Conservation (phyloP, 2,113 vertebrate genomes). For the Arenaria interpres region DNA sequence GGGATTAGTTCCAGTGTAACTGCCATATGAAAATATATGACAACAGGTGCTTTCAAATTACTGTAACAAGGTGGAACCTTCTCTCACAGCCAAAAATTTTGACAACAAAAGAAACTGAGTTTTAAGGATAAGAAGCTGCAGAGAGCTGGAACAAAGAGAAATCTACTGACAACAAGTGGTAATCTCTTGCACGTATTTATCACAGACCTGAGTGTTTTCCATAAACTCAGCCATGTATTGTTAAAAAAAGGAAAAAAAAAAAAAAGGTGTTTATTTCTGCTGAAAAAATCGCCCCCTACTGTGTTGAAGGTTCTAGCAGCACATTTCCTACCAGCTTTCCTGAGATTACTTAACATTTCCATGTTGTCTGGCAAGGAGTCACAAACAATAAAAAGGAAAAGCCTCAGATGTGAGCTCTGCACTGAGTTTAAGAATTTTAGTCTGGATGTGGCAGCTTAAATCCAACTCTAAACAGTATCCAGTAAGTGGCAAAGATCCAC, state of each 20-base stretch:
- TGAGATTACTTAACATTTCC: not conserved
- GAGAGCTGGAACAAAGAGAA: slow-evolving; percentile 48
- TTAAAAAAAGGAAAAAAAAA: not conserved
- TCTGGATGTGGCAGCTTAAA: not conserved
- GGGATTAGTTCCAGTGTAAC: slow-evolving; percentile 57
- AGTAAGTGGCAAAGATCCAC: not conserved
- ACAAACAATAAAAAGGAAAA: not conserved
- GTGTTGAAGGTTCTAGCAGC: not conserved
- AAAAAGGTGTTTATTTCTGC: not conserved
- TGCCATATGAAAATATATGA: slow-evolving; percentile 56
- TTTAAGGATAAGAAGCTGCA: slow-evolving; percentile 35
- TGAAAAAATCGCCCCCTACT: not conserved
- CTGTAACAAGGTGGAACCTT: slow-evolving; percentile 51
- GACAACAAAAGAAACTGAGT: slow-evolving; percentile 3
- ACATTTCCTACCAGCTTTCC: not conserved
- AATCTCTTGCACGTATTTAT: not conserved
- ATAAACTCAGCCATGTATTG: not conserved
- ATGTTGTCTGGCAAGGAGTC: not conserved
- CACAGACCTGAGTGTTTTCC: not conserved
- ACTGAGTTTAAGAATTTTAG: not conserved
- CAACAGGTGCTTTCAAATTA: slow-evolving; percentile 61
- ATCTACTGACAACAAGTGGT: slow-evolving; percentile 18
- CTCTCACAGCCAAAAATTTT: slow-evolving; percentile 15
- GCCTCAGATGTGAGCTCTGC: not conserved
- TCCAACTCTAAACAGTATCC: not conserved